Percentiles rank a stretch among this genome's conserved stretches.
Conservation (phyloP, 2,888 invertebrate genomes). For the Strigamia maritima region DNA sequence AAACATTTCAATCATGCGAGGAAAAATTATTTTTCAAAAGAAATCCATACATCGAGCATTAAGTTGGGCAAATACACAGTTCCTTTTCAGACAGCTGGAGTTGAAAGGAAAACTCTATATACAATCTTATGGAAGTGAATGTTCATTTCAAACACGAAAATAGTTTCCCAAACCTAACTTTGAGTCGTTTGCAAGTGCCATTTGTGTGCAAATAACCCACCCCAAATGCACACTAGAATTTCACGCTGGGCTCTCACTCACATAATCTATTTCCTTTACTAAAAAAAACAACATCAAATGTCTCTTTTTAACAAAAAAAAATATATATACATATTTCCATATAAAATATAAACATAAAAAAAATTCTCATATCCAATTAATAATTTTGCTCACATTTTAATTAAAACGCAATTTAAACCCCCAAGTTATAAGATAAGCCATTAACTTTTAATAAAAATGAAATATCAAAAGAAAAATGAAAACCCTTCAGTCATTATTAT, state of each 20-base stretch:
- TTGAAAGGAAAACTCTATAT: slow-evolving; percentile 10
- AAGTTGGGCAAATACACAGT: not conserved
- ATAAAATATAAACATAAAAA: too few species aligned
- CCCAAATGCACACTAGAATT: not conserved
- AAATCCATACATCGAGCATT: not conserved
- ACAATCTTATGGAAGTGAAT: slow-evolving; percentile 5
- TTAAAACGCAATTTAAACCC: too few species aligned
- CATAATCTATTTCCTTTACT: not conserved
- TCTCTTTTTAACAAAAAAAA: not conserved
- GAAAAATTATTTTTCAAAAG: not conserved
- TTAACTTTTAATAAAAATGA: too few species aligned
- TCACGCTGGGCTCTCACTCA: not conserved
- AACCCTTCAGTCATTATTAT: too few species aligned
- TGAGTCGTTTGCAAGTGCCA: not conserved
- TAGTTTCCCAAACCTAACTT: slow-evolving; percentile 10
- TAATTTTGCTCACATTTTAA: too few species aligned
- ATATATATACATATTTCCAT: not conserved
- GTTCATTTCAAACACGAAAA: slow-evolving; percentile 15
- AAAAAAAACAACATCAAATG: not conserved
- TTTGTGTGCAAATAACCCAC: slow-evolving; percentile 15
- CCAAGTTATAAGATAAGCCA: too few species aligned
- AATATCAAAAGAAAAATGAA: too few species aligned
- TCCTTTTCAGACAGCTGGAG: slow-evolving; percentile 1
- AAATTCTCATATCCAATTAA: too few species aligned
- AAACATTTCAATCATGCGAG: not conserved